These are phyloP conservation scores for Cassiopea xamachana DNA, from an alignment of 30 jellyfish, hydroid and myxozoan species.

Conservation along the genomic window DNA sequence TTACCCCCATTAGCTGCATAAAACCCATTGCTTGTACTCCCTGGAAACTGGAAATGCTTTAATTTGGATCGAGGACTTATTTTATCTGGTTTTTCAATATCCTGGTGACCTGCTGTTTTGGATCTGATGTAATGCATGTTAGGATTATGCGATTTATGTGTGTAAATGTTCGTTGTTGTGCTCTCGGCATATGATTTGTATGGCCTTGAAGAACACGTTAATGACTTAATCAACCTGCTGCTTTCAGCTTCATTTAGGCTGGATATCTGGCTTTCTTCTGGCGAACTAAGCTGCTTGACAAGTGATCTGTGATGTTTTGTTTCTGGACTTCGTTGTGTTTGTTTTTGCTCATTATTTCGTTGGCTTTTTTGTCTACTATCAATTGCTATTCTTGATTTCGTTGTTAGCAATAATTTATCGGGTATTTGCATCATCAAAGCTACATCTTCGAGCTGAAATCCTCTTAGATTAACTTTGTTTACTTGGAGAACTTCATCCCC, in stretches of 20 bases:
- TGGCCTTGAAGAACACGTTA: conserved; percentile 32
- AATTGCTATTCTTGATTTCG: conserved; percentile 82
- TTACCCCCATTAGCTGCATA: conserved; percentile 16
- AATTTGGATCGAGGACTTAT: not conserved
- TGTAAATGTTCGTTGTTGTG: not conserved
- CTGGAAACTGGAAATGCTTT: conserved; percentile 7
- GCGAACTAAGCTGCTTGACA: conserved; percentile 29
- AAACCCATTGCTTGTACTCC: conserved; percentile 38
- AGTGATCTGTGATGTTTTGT: conserved; percentile 11
- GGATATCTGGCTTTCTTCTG: not conserved
- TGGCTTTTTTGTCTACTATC: conserved; percentile 21
- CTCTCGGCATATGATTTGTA: not conserved
- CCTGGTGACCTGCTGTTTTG: conserved; percentile 2
- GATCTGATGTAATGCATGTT: not conserved
- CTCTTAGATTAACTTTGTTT: conserved; percentile 70
- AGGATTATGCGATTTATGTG: not conserved
- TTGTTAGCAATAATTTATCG: conserved; percentile 70
- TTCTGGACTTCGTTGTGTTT: not conserved
- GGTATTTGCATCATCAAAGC: conserved; percentile 93
- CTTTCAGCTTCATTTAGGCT: not conserved
- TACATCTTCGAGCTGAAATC: conserved; percentile 86
- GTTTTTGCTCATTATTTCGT: conserved; percentile 3
- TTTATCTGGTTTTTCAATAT: not conserved
- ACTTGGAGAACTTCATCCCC: conserved; percentile 94
- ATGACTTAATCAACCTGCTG: conserved; percentile 20